Conservation (phyloP, 2,113 vertebrate genomes). For the Limanda limanda region DNA sequence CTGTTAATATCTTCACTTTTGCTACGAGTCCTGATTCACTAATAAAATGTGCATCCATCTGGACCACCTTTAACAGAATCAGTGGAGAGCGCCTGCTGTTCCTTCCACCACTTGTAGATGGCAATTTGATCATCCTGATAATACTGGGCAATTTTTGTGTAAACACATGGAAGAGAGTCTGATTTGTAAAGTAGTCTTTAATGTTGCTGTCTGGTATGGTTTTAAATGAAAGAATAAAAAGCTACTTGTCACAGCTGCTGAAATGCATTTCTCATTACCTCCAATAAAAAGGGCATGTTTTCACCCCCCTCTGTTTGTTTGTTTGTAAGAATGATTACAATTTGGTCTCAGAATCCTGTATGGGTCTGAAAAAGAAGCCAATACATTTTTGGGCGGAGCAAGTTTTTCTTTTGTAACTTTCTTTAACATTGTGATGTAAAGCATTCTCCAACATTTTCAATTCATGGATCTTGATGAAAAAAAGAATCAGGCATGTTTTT, state of each 20-base stretch:
- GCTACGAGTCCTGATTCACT: slow-evolving; percentile 48
- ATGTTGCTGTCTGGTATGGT: slow-evolving; percentile 65
- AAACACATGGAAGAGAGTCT: slow-evolving; percentile 42
- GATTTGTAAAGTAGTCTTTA: slow-evolving; percentile 58
- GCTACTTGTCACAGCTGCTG: slow-evolving; percentile 62
- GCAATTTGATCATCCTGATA: slow-evolving; percentile 60
- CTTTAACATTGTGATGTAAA: no score
- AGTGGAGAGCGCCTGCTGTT: slow-evolving; percentile 23
- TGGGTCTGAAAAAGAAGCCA: no score
- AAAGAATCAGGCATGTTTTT: no score
- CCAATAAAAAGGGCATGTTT: no score
- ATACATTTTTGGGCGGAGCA: no score
- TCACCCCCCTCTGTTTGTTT: no score
- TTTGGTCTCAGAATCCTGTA: no score
- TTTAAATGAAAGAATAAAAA: slow-evolving; percentile 75
- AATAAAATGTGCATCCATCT: slow-evolving; percentile 63
- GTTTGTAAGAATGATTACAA: no score
- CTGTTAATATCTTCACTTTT: slow-evolving; percentile 66
- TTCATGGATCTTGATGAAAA: no score
- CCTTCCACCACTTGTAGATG: slow-evolving; percentile 25
- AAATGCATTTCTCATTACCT: slow-evolving; percentile 41
- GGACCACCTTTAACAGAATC: slow-evolving; percentile 50
- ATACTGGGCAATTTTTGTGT: slow-evolving; percentile 72
- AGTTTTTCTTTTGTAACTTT: no score
- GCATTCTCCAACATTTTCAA: no score